Conservation (phyloP, 2,797 vertebrate genomes). For the Artibeus lituratus region DNA sequence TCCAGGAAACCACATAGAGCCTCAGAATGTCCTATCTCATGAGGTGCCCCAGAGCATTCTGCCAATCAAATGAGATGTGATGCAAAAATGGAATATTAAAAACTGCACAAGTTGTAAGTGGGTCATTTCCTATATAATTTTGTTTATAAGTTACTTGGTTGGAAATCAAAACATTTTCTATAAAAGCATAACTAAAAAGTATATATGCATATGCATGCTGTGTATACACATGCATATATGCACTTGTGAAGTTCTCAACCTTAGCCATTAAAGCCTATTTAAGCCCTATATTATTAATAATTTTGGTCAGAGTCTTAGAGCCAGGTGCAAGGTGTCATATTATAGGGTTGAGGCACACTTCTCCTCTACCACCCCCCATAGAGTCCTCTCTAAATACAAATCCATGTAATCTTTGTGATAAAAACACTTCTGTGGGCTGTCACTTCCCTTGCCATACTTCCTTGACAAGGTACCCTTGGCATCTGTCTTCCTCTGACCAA, state of each 20-base stretch:
- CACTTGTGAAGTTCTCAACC: neutral
- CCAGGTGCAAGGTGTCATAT: neutral
- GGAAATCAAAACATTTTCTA: neutral
- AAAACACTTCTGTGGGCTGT: neutral
- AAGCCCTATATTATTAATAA: neutral
- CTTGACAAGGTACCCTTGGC: neutral
- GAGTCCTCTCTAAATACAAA: neutral
- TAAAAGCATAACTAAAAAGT: neutral
- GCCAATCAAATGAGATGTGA: neutral
- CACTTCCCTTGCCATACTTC: neutral
- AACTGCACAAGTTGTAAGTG: neutral
- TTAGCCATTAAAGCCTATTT: neutral
- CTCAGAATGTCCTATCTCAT: neutral
- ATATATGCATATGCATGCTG: neutral
- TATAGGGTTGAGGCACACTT: neutral
- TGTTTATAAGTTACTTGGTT: neutral
- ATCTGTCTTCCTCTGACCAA: neutral
- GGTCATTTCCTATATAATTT: neutral
- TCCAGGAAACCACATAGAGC: neutral
- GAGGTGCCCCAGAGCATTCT: neutral
- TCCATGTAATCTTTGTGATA: neutral
- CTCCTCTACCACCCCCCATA: neutral
- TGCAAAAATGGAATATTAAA: neutral
- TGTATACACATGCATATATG: neutral
- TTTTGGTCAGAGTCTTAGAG: neutral